Evolutionary conservation across 2,888 invertebrate genomes (phyloP), one percentile per base, ranked within the genome.

Genomic region (Deilephila elpenor): DNA sequence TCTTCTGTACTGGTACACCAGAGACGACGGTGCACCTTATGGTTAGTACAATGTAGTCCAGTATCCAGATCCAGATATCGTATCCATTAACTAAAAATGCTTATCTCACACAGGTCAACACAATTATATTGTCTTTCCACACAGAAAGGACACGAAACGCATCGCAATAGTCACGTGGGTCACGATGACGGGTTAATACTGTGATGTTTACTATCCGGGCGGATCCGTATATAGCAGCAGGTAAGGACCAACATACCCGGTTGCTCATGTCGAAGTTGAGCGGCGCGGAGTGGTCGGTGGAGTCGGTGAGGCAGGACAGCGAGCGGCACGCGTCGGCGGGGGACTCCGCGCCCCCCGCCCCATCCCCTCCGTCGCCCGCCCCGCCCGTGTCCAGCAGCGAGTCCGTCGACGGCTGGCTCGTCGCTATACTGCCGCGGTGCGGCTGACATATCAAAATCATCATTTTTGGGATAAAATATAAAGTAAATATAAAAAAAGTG

Each of bases 191-290:
- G n/a, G n/a, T n/a, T n/a, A n/a, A n/a, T n/a, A n/a, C n/a, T n/a
- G n/a, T n/a, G n/a, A n/a, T n/a, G n/a, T n/a, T n/a, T n/a, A n/a
- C n/a, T n/a, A n/a, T n/a, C n/a, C n/a, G n/a, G n/a, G n/a, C n/a
- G n/a, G n/a, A n/a, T n/a, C n/a, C n/a, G n/a, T n/a, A 25, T 25
- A 25, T 25, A 25, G 37, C 37, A 0, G 6, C 8, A 7, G 37
- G 6, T 37, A 37, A 37, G 7, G 37, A 14, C 11, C 3, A 20
- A 86, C 95, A 89, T 86, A 97, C 98, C 85, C 98, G 96, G 90
- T 98, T 98, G 75, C 98, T 98, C 96, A 98, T 97, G 86, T 98
- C 98, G 86, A 98, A 98, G 90, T 98, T 97, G 78, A 98, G 97
- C 0, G 98, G 98, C 60, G 97, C 98, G 83, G 98, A 98, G 86